These are phyloP conservation scores for Yponomeuta cagnagella DNA, from an alignment of 2,888 invertebrate genomes.

Conservation along the genomic window DNA sequence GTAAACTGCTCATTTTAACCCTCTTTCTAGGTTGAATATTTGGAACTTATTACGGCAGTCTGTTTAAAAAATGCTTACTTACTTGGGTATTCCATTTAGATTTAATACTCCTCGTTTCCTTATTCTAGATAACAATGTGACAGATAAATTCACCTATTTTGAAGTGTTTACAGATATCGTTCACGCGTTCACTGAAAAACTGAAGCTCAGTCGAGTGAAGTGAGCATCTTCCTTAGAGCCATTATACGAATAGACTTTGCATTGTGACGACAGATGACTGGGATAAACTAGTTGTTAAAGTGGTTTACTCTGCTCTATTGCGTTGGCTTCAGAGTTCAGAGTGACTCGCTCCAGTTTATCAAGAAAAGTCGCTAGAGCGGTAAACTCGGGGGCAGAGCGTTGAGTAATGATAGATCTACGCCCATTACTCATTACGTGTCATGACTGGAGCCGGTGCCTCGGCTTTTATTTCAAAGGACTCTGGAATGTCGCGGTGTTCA, in stretches of 20 bases:
- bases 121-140: no score
- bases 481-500: conserved; percentile 11
- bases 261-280: conserved; percentile 55
- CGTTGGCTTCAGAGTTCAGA: background rate
- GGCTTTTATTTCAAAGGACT: conserved; percentile 46
- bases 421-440: conserved; percentile 51
- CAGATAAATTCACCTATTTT: background rate
- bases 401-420: conserved; percentile 50
- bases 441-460: conserved; percentile 49
- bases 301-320: background rate
- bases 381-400: conserved; percentile 50
- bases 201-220: conserved; percentile 16
- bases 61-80: no score
- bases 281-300: conserved; percentile 3
- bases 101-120: no score
- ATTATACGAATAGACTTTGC: conserved; percentile 17
- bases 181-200: conserved; percentile 10
- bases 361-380: conserved; percentile 16
- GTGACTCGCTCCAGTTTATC: background rate
- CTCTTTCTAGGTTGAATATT: background rate
- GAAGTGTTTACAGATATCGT: conserved; percentile 9
- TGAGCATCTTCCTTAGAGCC: conserved; percentile 14
- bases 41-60: no score
- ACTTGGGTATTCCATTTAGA: no score
- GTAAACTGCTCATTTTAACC: background rate